These are phyloP conservation scores for Petaurus breviceps DNA, from an alignment of 2,113 vertebrate genomes.

Conservation along the genomic window DNA sequence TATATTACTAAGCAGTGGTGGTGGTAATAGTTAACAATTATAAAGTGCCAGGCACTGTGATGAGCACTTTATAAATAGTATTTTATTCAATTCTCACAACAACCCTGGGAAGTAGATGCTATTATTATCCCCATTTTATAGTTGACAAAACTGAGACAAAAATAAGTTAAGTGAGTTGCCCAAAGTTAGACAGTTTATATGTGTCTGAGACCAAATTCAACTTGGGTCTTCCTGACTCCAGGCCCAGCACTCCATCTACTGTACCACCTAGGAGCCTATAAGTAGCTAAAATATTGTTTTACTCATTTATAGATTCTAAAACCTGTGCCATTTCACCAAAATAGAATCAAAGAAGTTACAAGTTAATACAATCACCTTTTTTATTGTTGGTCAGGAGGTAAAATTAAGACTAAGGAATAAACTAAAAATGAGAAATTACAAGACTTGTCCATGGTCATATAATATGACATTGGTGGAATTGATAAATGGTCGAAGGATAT, in stretches of 20 bases:
- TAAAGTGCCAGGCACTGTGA: background rate
- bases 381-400: background rate
- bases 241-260: background rate
- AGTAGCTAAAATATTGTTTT: background rate
- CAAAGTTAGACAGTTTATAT: background rate
- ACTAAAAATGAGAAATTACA: background rate
- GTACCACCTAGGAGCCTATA: background rate
- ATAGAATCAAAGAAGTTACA: background rate
- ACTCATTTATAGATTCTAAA: background rate
- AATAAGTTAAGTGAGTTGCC: background rate
- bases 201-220: background rate
- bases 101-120: background rate
- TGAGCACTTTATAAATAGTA: background rate
- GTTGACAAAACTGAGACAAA: background rate
- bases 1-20: background rate
- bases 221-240: background rate
- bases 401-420: background rate
- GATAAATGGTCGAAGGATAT: too few relatives aligned
- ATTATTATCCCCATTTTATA: background rate
- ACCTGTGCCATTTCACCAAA: background rate
- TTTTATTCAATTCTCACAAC: background rate
- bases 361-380: background rate
- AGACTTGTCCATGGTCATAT: background rate
- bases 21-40: background rate
- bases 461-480: background rate